Evolutionary conservation across 2,797 vertebrate species (phyloP).

Genomic region (Alauda arvensis): DNA sequence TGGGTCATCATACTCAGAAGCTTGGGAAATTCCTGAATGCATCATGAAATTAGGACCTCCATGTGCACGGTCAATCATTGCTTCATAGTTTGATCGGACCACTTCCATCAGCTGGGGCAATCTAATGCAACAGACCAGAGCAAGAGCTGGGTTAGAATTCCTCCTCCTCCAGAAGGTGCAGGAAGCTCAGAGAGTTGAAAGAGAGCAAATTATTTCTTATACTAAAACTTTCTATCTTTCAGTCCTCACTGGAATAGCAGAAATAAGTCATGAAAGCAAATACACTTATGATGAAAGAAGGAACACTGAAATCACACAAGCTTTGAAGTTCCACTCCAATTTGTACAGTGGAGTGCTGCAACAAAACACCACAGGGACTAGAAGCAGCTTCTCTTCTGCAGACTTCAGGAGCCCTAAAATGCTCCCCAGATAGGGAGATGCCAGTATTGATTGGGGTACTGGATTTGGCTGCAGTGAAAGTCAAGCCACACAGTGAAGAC

Average conservation of each 20-base stretch:
- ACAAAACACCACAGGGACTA: neutral
- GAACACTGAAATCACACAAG: neutral
- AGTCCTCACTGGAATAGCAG: neutral
- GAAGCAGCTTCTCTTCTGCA: neutral
- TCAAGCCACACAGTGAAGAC: neutral
- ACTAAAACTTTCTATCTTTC: neutral
- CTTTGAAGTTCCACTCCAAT: neutral
- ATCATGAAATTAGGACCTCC: slow-evolving; percentile 99
- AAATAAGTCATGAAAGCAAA: neutral
- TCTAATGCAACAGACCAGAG: slow-evolving; percentile 69
- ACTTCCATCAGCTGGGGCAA: slow-evolving; percentile 98
- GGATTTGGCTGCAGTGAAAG: neutral
- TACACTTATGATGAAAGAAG: neutral
- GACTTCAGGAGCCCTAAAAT: neutral
- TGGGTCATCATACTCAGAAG: slow-evolving; percentile 97
- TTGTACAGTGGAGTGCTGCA: neutral
- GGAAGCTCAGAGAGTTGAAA: neutral
- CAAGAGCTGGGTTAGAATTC: neutral
- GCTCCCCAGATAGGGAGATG: accelerated
- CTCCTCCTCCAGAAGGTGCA: neutral
- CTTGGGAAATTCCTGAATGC: slow-evolving; percentile 98
- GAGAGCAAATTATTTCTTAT: neutral
- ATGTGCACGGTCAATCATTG: slow-evolving; percentile 97
- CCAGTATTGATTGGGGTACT: neutral
- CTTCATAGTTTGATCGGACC: slow-evolving; percentile 96